Evolutionary conservation across 1,140 invertebrate species (phyloP).

Genomic region (Lasaia peninsularis): DNA sequence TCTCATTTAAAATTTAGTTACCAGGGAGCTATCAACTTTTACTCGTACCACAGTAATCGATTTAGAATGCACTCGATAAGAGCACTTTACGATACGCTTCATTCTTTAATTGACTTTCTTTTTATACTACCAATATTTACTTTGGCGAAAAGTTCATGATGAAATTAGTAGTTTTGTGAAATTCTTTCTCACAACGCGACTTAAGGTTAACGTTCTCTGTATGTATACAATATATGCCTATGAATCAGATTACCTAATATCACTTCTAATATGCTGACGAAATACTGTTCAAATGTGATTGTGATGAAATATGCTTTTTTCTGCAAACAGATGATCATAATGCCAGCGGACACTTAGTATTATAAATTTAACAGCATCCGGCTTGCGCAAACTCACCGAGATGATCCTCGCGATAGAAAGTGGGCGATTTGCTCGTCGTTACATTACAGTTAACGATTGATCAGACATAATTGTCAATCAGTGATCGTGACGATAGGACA

Average conservation of each 20-base stretch:
- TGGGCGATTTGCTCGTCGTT: not conserved
- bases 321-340: not conserved
- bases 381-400: not conserved
- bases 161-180: no score
- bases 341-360: not conserved
- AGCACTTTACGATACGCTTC: constrained; percentile 1
- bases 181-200: no score
- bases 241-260: no score
- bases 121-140: not conserved
- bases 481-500: no score
- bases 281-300: no score
- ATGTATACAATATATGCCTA: no score
- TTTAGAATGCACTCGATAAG: constrained; percentile 10
- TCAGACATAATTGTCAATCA: no score
- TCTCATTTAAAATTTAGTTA: constrained; percentile 5
- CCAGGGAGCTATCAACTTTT: not conserved
- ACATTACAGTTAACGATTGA: not conserved
- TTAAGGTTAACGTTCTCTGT: no score
- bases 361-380: not conserved
- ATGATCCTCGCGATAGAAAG: constrained; percentile 4
- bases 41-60: not conserved
- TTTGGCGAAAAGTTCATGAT: not conserved
- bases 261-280: no score
- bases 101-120: constrained; percentile 10
- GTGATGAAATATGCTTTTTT: no score